These are phyloP conservation scores for Melipona beecheii DNA, from an alignment of 2,888 invertebrate genomes.

Conservation along the genomic window DNA sequence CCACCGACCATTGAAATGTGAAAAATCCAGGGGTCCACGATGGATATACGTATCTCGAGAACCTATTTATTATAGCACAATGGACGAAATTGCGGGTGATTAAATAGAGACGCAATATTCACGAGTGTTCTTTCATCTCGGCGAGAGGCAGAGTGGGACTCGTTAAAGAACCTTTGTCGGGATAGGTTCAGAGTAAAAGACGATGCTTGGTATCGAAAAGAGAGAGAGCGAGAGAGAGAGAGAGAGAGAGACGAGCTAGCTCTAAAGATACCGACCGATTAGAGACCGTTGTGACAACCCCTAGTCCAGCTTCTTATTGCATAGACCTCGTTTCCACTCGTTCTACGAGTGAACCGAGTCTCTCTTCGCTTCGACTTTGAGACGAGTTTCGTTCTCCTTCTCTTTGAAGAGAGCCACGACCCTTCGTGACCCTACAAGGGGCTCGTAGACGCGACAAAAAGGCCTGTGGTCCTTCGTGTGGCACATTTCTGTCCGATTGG, in stretches of 20 bases:
- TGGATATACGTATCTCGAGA: neutral
- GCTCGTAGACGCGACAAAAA: constrained; percentile 63
- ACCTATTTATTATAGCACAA: constrained; percentile 23
- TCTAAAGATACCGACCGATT: constrained; percentile 73
- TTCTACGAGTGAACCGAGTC: constrained; percentile 40
- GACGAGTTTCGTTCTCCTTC: constrained; percentile 65
- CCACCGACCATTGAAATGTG: neutral
- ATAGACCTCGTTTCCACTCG: constrained; percentile 55
- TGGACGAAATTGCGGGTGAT: constrained; percentile 39
- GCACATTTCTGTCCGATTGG: constrained; percentile 64
- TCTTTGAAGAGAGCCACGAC: constrained; percentile 69
- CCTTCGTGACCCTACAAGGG: constrained; percentile 62
- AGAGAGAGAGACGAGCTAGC: constrained; percentile 63
- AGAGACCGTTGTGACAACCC: constrained; percentile 72
- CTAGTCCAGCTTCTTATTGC: constrained; percentile 65
- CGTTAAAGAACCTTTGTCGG: constrained; percentile 61
- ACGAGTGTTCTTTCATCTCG: constrained; percentile 53
- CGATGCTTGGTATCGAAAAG: neutral
- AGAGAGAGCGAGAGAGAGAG: constrained; percentile 28
- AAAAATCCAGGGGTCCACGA: neutral
- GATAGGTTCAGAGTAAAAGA: constrained; percentile 40
- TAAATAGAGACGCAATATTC: constrained; percentile 44
- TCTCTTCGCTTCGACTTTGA: constrained; percentile 59
- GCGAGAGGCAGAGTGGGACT: constrained; percentile 28
- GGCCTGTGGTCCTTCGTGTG: constrained; percentile 63